Evolutionary conservation across 2,888 invertebrate genomes (phyloP), one percentile per base, ranked within the genome.

Genomic region (Actias luna): DNA sequence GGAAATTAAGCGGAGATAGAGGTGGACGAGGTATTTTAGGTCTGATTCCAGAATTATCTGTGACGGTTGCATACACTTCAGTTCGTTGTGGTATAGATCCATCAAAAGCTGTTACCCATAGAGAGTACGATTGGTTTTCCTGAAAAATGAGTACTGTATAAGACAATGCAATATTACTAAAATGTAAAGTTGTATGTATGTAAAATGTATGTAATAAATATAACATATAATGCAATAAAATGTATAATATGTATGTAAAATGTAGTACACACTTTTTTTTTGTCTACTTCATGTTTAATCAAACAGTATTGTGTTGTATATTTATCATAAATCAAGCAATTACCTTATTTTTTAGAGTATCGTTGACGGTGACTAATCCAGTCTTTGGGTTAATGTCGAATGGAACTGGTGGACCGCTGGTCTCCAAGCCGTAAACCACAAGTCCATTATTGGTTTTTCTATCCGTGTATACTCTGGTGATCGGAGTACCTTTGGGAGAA

Each of bases 291-390:
- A n/a, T n/a, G n/a, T n/a, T n/a, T n/a, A n/a, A n/a, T n/a, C n/a
- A n/a, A n/a, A n/a, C n/a, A n/a, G n/a, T n/a, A n/a, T n/a, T n/a
- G n/a, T n/a, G n/a, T n/a, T n/a, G n/a, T n/a, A n/a, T n/a, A n/a
- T n/a, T n/a, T n/a, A n/a, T n/a, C n/a, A n/a, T n/a, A 42, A 8
- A 42, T 22, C 16, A 46, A 27, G 2, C 31, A 18, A 33, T 94
- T 91, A 97, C 97, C 93, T 95, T 94, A 79, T 96, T 96, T 74
- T 87, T 85, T 36, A 98, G 92, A 0, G 96, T 95, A 77, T 97
- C 95, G 76, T 97, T 97, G 59, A 97, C 94, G 74, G 94, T 95
- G 61, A 98, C 96, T 5, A 95, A 94, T 35, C 98, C 98, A 0
- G 95, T 96, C 4, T 89, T 87, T 42, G 94, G 94, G 83, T 98